phyloP scores from a whole-genome alignment of 2,797 vertebrate genomes.

The Cryptoblepharus egeriae region DNA sequence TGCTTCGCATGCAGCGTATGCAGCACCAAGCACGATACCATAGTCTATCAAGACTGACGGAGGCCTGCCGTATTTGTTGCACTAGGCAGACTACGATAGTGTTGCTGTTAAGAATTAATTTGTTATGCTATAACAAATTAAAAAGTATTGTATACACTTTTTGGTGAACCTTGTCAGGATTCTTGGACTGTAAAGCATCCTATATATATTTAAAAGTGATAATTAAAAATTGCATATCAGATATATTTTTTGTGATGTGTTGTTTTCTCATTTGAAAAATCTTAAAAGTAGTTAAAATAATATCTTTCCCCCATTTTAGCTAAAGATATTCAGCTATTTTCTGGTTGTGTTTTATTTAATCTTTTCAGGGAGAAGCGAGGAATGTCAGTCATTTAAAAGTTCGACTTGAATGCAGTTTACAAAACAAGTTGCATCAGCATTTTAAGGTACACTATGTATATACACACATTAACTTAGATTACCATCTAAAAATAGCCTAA shows the following conservation, averaged over 20 bases:
- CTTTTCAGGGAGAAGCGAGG: slow-evolving; percentile 86
- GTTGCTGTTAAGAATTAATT: not conserved
- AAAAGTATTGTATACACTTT: too few species aligned
- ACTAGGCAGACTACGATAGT: not conserved
- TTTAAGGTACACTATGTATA: slow-evolving; percentile 76
- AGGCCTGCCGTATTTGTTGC: not conserved
- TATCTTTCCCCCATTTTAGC: not conserved
- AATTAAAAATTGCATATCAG: not conserved
- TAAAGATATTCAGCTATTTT: not conserved
- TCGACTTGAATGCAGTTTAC: slow-evolving; percentile 90
- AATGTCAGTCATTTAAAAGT: slow-evolving; percentile 91
- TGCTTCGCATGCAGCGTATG: too few species aligned
- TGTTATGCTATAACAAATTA: not conserved
- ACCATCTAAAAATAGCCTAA: too few species aligned
- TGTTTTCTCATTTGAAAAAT: not conserved
- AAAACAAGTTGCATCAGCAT: slow-evolving; percentile 80
- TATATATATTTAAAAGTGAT: not conserved
- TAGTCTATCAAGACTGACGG: too few species aligned
- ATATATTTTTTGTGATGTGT: not conserved
- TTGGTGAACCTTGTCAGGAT: not conserved
- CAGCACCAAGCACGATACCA: too few species aligned
- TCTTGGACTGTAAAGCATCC: not conserved
- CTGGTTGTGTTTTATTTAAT: not conserved
- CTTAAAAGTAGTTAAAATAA: not conserved
- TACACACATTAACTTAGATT: too few species aligned